phyloP scores from a whole-genome alignment of 2,113 vertebrate genomes.

The Vulpes vulpes region DNA sequence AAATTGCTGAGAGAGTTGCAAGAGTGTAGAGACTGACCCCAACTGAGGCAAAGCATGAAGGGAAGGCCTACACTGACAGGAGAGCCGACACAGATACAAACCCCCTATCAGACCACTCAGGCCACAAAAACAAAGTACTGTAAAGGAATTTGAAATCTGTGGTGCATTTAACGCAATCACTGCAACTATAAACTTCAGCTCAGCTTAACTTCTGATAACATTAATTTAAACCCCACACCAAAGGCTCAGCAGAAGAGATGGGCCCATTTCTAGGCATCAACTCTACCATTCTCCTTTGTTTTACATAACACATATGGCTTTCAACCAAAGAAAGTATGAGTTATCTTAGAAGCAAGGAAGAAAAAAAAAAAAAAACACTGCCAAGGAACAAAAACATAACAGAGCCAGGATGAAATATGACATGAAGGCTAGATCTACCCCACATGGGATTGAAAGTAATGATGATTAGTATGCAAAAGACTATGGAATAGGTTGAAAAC shows the following conservation, averaged over 20 bases:
- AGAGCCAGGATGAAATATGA: neutral
- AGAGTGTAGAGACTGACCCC: neutral
- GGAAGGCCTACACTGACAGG: neutral
- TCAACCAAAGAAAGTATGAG: neutral
- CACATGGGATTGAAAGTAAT: neutral
- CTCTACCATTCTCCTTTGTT: neutral
- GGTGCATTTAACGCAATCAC: neutral
- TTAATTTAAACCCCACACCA: neutral
- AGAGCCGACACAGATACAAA: too few species aligned
- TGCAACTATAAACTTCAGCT: neutral
- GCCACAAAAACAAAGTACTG: neutral
- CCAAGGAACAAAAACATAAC: neutral
- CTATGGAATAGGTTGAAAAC: neutral
- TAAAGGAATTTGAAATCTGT: neutral
- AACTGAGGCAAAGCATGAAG: neutral
- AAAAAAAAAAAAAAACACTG: neutral
- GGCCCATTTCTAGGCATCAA: neutral
- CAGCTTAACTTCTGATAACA: neutral
- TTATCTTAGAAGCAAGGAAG: neutral
- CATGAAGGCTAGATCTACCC: neutral
- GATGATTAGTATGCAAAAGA: neutral
- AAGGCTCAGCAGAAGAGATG: neutral
- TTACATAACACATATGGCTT: neutral
- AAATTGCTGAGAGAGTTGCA: neutral
- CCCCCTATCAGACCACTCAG: neutral